Conservation (phyloP, 2,888 invertebrate species). For the Nezara viridula region DNA sequence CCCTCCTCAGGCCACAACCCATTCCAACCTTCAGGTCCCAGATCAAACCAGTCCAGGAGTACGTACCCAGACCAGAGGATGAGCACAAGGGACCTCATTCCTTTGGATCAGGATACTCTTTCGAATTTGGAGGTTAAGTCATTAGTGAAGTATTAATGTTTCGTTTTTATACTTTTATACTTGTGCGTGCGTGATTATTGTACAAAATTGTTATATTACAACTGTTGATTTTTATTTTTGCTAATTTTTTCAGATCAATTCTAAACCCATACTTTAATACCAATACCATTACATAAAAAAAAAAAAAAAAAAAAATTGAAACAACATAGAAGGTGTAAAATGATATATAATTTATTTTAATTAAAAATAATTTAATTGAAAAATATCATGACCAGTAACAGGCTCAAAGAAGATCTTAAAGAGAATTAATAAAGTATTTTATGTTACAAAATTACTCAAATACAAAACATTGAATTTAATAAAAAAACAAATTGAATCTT, state of each 20-base stretch:
- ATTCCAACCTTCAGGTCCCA: conserved; percentile 55
- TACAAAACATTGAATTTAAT: neutral
- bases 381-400: neutral
- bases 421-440: neutral
- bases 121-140: conserved; percentile 73
- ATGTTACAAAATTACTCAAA: neutral
- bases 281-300: too few species aligned
- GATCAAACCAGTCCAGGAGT: conserved; percentile 64
- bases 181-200: conserved; percentile 45
- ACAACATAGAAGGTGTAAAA: too few species aligned
- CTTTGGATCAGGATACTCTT: conserved; percentile 76
- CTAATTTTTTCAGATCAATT: neutral
- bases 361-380: neutral
- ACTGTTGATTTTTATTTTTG: conserved; percentile 52
- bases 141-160: neutral
- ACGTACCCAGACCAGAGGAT: conserved; percentile 67
- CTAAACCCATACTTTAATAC: neutral
- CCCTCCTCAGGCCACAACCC: conserved; percentile 49
- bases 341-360: too few species aligned
- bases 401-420: neutral
- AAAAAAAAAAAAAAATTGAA: too few species aligned
- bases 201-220: conserved; percentile 55
- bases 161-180: conserved; percentile 43
- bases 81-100: conserved; percentile 72
- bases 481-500: neutral